These are phyloP conservation scores for Chrysopilus asiliformis DNA, from an alignment of 2,888 invertebrate genomes.

Conservation along the genomic window DNA sequence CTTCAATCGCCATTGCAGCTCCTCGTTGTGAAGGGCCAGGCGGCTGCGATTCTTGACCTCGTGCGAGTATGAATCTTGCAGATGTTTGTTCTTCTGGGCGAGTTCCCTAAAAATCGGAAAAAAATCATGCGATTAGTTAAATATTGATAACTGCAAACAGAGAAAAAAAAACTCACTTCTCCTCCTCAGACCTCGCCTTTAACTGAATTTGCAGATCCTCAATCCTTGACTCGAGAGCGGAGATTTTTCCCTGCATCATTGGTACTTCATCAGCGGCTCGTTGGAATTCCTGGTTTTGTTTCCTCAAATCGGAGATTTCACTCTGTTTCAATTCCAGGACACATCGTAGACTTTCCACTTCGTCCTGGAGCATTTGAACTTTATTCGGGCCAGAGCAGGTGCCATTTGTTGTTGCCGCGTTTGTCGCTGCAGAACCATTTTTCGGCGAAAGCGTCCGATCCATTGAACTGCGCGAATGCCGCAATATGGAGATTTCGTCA, in stretches of 20 bases:
- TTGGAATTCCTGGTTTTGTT: constrained; percentile 52
- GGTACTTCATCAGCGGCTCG: constrained; percentile 63
- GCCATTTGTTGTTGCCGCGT: constrained; percentile 22
- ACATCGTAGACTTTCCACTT: constrained; percentile 70
- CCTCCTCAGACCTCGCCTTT: constrained; percentile 53
- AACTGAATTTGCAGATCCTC: constrained; percentile 73
- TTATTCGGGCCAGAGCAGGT: constrained; percentile 17
- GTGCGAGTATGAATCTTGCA: constrained; percentile 59
- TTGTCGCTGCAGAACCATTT: constrained; percentile 5
- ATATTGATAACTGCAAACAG: background rate
- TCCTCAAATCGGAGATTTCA: constrained; percentile 66
- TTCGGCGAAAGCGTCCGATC: constrained; percentile 12
- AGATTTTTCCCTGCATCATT: constrained; percentile 57
- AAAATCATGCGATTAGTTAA: background rate
- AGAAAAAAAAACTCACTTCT: constrained; percentile 43
- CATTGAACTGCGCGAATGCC: constrained; percentile 13
- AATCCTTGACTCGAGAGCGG: constrained; percentile 63
- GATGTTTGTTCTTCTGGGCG: constrained; percentile 53
- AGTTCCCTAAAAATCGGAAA: constrained; percentile 40
- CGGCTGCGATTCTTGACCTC: constrained; percentile 67
- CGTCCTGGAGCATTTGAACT: constrained; percentile 44
- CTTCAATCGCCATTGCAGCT: constrained; percentile 72
- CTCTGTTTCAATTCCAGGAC: constrained; percentile 80
- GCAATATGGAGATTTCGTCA: constrained; percentile 28
- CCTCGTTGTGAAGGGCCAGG: constrained; percentile 72